Conservation (phyloP, 2,888 invertebrate genomes). For the Boloria euphrosyne region DNA sequence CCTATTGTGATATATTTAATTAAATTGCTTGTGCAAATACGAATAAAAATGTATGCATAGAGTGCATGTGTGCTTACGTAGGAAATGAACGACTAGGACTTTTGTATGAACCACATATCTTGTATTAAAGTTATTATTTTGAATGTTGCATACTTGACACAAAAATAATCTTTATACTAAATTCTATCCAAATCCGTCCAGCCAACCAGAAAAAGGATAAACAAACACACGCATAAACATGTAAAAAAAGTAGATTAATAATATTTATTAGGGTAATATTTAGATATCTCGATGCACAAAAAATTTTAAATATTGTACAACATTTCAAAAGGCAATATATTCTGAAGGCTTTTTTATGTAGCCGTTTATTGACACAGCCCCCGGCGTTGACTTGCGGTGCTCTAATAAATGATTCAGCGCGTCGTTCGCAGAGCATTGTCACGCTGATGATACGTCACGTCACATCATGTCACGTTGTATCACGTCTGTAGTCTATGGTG, state of each 20-base stretch:
- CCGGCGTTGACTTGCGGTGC: conserved; percentile 26
- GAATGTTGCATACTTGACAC: too few species aligned
- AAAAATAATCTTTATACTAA: too few species aligned
- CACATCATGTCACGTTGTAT: background rate
- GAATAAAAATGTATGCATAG: background rate
- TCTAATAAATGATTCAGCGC: conserved; percentile 32
- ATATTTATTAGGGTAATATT: too few species aligned
- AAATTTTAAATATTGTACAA: conserved; percentile 14
- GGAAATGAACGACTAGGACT: too few species aligned
- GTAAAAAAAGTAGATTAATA: too few species aligned
- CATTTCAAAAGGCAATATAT: conserved; percentile 15
- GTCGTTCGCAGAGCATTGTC: conserved; percentile 25
- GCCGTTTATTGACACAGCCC: conserved; percentile 33
- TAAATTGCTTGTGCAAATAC: background rate
- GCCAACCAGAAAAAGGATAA: too few species aligned
- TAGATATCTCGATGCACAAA: background rate
- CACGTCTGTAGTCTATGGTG: background rate
- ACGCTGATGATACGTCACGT: conserved; percentile 24
- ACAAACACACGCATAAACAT: too few species aligned
- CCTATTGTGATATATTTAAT: conserved; percentile 7
- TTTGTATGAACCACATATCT: too few species aligned
- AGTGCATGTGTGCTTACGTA: too few species aligned
- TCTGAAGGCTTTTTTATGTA: conserved; percentile 29
- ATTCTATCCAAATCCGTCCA: too few species aligned
- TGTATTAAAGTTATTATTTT: too few species aligned